Evolutionary conservation across 2,113 vertebrate species (phyloP).

Genomic region (Synodontis membranacea): DNA sequence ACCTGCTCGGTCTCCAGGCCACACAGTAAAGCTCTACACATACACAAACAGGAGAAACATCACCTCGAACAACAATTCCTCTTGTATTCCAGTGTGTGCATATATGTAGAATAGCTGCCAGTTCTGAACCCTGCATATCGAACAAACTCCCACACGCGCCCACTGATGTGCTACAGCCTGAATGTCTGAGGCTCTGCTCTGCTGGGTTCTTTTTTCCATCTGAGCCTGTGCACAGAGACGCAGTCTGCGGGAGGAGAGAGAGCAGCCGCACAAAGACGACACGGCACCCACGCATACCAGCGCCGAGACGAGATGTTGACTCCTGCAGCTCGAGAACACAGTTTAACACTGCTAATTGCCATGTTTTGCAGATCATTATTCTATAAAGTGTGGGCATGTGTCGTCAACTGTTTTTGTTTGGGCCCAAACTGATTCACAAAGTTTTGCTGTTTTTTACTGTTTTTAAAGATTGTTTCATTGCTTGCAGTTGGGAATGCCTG

Average conservation of each 20-base stretch:
- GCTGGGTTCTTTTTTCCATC: conserved; percentile 53
- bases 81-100: conserved; percentile 64
- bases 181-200: conserved; percentile 66
- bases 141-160: conserved; percentile 73
- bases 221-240: conserved; percentile 60
- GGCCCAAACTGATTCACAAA: conserved; percentile 7
- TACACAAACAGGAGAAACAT: conserved; percentile 51
- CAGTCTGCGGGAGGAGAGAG: conserved; percentile 35
- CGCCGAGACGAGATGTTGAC: conserved; percentile 29
- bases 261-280: conserved; percentile 38
- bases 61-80: conserved; percentile 54
- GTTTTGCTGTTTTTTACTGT: conserved; percentile 17
- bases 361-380: conserved; percentile 41
- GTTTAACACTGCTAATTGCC: conserved; percentile 47
- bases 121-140: conserved; percentile 61
- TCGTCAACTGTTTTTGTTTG: conserved; percentile 28
- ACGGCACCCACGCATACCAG: conserved; percentile 44
- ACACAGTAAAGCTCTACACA: conserved; percentile 28
- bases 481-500: not conserved
- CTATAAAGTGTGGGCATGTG: conserved; percentile 40
- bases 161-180: conserved; percentile 58
- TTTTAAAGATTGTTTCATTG: conserved; percentile 5
- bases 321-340: conserved; percentile 34
- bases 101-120: conserved; percentile 68
- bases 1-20: conserved; percentile 42